Conservation (phyloP, 2,797 vertebrate genomes). For the Psittacula echo region DNA sequence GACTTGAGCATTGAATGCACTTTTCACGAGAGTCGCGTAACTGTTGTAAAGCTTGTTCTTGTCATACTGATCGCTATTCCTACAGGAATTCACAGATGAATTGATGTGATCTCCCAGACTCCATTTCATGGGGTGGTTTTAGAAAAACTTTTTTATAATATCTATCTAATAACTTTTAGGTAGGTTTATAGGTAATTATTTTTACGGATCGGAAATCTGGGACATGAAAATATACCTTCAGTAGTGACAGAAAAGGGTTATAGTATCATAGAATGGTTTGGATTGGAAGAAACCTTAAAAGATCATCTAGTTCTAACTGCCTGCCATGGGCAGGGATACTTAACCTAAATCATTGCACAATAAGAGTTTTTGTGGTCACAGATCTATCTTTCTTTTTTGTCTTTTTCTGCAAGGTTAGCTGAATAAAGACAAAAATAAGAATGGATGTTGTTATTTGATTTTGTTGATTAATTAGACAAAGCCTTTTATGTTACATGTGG, state of each 20-base stretch:
- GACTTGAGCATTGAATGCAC: not conserved
- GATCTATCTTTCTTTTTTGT: not conserved
- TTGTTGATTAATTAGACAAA: not conserved
- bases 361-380: not conserved
- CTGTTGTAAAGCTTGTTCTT: not conserved
- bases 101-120: not conserved
- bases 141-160: not conserved
- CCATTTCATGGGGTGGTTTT: not conserved
- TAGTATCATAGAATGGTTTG: not conserved
- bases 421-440: not conserved
- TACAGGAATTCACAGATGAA: not conserved
- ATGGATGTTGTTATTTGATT: not conserved
- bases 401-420: not conserved
- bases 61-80: not conserved
- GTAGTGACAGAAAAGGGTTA: not conserved
- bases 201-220: not conserved
- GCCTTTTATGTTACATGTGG: not conserved
- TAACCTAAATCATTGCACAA: rapidly evolving
- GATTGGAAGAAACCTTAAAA: not conserved
- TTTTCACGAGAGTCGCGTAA: rapidly evolving
- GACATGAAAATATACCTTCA: not conserved
- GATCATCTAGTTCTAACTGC: not conserved
- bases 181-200: not conserved
- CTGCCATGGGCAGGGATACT: not conserved
- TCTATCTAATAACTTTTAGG: not conserved